These are phyloP conservation scores for Leptinotarsa tumamoca DNA, from an alignment of 2,888 invertebrate species.

Conservation along the genomic window DNA sequence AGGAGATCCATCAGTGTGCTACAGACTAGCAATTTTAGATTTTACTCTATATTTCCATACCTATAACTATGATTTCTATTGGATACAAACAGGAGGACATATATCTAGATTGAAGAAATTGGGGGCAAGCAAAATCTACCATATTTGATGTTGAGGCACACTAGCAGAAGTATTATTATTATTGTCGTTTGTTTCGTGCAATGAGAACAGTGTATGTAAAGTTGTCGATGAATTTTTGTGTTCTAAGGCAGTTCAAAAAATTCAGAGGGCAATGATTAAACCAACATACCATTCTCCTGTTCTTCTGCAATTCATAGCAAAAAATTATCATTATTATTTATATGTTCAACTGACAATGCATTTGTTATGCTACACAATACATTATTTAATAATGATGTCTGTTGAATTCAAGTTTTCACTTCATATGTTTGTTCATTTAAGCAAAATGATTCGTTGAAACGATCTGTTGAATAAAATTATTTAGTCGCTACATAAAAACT, in stretches of 20 bases:
- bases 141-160: not conserved
- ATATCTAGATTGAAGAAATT: not conserved
- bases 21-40: not conserved
- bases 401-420: not conserved
- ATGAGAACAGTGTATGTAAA: constrained; percentile 20
- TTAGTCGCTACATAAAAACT: too few relatives aligned
- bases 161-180: not conserved
- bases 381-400: not conserved
- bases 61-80: constrained; percentile 1
- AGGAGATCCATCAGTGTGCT: not conserved
- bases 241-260: constrained; percentile 10
- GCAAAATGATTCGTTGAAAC: too few relatives aligned
- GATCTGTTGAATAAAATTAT: too few relatives aligned
- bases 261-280: constrained; percentile 29
- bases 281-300: constrained; percentile 64
- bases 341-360: constrained; percentile 4
- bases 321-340: constrained; percentile 39
- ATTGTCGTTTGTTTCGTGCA: constrained; percentile 5
- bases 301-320: constrained; percentile 60
- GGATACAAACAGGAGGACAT: not conserved
- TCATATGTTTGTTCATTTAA: too few relatives aligned
- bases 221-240: not conserved
- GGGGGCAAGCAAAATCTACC: constrained; percentile 9
- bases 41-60: not conserved
- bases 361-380: too few relatives aligned